Base-by-base conservation (phyloP, 2,113 vertebrate genomes). In the Callipepla californica region DNA sequence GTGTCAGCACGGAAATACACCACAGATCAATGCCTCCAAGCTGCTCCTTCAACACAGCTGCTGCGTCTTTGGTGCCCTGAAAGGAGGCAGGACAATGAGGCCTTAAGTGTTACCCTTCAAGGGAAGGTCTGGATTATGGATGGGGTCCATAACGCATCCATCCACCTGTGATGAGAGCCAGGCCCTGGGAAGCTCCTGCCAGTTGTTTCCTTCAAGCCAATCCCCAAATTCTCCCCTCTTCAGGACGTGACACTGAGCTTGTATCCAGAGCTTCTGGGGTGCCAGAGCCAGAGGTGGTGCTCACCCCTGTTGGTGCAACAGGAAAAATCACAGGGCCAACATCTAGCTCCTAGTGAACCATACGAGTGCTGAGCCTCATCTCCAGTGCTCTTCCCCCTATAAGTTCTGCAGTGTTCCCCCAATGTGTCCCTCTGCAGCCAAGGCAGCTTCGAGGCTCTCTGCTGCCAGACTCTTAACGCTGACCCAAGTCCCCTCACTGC, bases 261-360 rank as follows among this genome's bases (percentile, higher is more conserved):
- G 30, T 40, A 80, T 79, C 34, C 61, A 84, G 26, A 83, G 36
- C 21, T 51, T 23, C 36, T 10, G 15, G 18, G 36, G 14, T 44
- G 0, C 0, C 2, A 2, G 36, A 21, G n/a, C 30, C 7, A 5
- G 32, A 15, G 8, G 40, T n/a, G 18, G 55, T 42, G 61, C 32
- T 20, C 21, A 70, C 13, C 11, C 36, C 14, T 13, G 59, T 69
- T 47, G 76, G 42, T 2, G 1, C 6, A 21, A 4, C 3, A 5
- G 3, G 6, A 13, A 45, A 45, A 50, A 28, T 28, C 38, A 32
- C 18, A 30, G 42, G 20, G 19, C 57, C 32, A 32, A 59, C 34
- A 47, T 22, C 13, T 38, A 44, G 30, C 40, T 87, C 34, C 58
- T 2, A 5, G 53, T 28, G 50, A 85, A 38, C 10, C 21, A 30